Conservation (phyloP, 2,113 vertebrate species). For the Megaceryle torquata region DNA sequence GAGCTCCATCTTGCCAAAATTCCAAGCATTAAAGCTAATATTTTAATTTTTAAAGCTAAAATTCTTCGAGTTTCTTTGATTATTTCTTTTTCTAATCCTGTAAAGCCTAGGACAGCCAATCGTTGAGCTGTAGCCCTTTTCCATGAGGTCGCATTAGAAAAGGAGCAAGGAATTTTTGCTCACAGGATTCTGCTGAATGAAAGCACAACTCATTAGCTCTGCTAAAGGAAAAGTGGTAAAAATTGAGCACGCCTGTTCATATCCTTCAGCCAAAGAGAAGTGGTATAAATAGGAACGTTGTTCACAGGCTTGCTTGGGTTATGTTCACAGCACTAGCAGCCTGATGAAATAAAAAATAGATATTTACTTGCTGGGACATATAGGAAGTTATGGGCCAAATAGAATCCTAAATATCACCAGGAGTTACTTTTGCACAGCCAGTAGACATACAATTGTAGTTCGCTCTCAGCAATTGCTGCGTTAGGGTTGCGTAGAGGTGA, state of each 20-base stretch:
- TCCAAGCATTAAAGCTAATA: neutral
- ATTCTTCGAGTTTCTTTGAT: neutral
- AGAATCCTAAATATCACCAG: neutral
- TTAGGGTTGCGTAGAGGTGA: neutral
- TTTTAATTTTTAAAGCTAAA: neutral
- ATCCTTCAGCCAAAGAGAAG: slow-evolving; percentile 1
- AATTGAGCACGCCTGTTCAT: neutral
- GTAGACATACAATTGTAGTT: neutral
- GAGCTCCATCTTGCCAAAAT: neutral
- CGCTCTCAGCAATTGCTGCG: neutral
- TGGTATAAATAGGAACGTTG: neutral
- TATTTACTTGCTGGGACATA: neutral
- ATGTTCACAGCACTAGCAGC: neutral
- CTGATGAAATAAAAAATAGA: neutral
- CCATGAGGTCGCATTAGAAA: neutral
- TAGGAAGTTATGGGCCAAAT: neutral
- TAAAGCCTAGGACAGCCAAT: neutral
- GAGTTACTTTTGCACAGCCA: neutral
- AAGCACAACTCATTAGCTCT: neutral
- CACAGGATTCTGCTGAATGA: neutral
- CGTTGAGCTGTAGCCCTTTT: neutral
- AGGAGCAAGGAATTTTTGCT: neutral
- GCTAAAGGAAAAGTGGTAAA: neutral
- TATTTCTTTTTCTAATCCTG: neutral
- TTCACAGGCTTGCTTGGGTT: neutral